Evolutionary conservation across 1,140 invertebrate genomes (phyloP).

Genomic region (Phortica variegata): DNA sequence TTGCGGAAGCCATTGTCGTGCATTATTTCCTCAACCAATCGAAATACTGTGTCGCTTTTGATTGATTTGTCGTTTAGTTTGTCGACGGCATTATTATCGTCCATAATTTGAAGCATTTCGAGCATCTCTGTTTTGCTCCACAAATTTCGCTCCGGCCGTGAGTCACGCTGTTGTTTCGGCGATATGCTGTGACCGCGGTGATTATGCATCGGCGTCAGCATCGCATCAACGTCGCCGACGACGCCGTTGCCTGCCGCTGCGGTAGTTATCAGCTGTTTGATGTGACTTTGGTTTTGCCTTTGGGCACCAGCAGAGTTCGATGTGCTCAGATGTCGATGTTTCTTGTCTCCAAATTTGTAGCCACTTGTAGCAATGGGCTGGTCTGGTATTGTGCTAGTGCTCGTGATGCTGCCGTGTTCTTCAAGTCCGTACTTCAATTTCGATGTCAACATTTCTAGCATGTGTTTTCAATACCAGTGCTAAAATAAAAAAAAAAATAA

Average conservation of each 20-base stretch:
- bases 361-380: too few relatives aligned
- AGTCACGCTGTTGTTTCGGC: slow-evolving; percentile 2
- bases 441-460: too few relatives aligned
- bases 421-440: too few relatives aligned
- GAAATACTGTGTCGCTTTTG: slow-evolving; percentile 45
- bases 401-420: background rate
- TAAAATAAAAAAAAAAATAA: too few relatives aligned
- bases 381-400: slow-evolving; percentile 14
- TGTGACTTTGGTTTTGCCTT: slow-evolving; percentile 22
- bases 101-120: slow-evolving; percentile 46
- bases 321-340: slow-evolving; percentile 40
- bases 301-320: slow-evolving; percentile 45
- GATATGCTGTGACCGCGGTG: slow-evolving; percentile 7
- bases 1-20: slow-evolving; percentile 40
- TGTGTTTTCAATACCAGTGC: too few relatives aligned
- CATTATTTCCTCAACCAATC: slow-evolving; percentile 43
- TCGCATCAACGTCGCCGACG: slow-evolving; percentile 44
- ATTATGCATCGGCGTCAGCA: slow-evolving; percentile 38
- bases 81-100: slow-evolving; percentile 41
- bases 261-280: slow-evolving; percentile 39
- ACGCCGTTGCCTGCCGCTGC: slow-evolving; percentile 36
- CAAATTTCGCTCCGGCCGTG: slow-evolving; percentile 45
- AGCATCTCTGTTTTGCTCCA: slow-evolving; percentile 50
- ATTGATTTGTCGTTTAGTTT: slow-evolving; percentile 43
- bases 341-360: slow-evolving; percentile 41